Evolutionary conservation across 2,113 vertebrate genomes (phyloP).

Genomic region (Tetrax tetrax): DNA sequence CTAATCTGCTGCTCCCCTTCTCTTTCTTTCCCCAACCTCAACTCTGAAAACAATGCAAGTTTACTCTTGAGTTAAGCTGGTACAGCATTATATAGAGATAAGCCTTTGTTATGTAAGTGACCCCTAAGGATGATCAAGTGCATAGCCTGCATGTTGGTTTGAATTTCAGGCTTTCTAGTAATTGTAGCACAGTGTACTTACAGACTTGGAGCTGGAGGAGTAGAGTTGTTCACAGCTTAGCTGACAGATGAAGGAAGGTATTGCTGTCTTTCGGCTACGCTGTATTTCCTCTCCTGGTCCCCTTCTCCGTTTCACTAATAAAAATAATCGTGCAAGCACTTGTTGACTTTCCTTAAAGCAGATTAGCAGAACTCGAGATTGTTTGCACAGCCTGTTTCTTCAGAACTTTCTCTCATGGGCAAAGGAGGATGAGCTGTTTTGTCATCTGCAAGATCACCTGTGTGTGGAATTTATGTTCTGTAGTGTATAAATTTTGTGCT

Average conservation of each 20-base stretch:
- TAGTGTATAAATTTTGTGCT: not conserved
- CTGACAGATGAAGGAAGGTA: not conserved
- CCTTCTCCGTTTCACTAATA: not conserved
- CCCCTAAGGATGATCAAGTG: not conserved
- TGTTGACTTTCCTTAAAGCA: not conserved
- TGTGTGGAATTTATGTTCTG: not conserved
- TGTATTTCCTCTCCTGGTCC: not conserved
- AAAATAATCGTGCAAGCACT: not conserved
- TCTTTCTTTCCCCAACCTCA: not conserved
- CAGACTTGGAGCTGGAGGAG: not conserved
- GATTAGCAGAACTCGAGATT: not conserved
- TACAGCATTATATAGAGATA: not conserved
- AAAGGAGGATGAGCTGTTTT: not conserved
- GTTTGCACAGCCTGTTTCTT: not conserved
- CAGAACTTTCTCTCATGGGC: not conserved
- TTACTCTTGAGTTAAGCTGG: not conserved
- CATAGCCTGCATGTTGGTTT: not conserved
- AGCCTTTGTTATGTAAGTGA: not conserved
- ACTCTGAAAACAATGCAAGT: not conserved
- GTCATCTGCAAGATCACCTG: not conserved
- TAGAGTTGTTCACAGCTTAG: not conserved
- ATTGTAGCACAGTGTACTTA: not conserved
- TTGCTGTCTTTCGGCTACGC: not conserved
- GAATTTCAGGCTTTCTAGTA: not conserved
- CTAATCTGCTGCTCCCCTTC: not conserved